Base-by-base conservation (phyloP, 2,888 invertebrate genomes). In the Noctua janthina region DNA sequence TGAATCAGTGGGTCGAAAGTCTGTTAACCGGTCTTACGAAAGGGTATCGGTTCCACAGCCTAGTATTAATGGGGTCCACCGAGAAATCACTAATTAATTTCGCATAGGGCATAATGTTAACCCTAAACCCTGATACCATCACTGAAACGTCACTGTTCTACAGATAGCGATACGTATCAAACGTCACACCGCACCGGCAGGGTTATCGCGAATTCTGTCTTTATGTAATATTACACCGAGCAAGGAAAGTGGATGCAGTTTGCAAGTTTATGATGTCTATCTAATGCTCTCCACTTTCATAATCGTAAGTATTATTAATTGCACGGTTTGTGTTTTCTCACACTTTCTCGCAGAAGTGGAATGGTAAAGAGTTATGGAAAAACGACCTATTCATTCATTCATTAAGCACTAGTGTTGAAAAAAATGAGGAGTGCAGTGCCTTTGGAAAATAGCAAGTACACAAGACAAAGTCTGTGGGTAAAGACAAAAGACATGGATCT, bases 131-230 rank as follows among this genome's bases (percentile, higher is more conserved):
- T 54, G 82, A 83, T 78, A 81, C 8, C 35, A 87, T 83, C 81
- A 56, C n/a, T 62, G 13, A 10, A 79, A 75, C 77, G 75, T 82
- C 85, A 82, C 70, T 86, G 68, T 46, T 51, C 23, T 20, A 79
- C 70, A 73, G 49, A 87, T n/a, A 20, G 17, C 39, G 83, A 81
- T 87, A 66, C 23, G 6, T 73, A 86, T 86, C 82, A 71, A 39
- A 64, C 59, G 72, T 43, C 7, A 43, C 43, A 43, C 43, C 29
- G 15, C 66, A 68, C 64, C 70, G 51, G n/a, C 62, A 84, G 88
- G 78, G 88, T 88, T 88, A 81, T 86, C 86, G 74, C 77, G 10
- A 78, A 81, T 67, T 76, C 70, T 59, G 43, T 73, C 15, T 46
- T 56, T 43, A 70, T 59, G 78, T 82, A 77, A 79, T 13, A 49